These are phyloP conservation scores for Eupithecia inturbata DNA, from an alignment of 2,888 invertebrate genomes.

Conservation along the genomic window DNA sequence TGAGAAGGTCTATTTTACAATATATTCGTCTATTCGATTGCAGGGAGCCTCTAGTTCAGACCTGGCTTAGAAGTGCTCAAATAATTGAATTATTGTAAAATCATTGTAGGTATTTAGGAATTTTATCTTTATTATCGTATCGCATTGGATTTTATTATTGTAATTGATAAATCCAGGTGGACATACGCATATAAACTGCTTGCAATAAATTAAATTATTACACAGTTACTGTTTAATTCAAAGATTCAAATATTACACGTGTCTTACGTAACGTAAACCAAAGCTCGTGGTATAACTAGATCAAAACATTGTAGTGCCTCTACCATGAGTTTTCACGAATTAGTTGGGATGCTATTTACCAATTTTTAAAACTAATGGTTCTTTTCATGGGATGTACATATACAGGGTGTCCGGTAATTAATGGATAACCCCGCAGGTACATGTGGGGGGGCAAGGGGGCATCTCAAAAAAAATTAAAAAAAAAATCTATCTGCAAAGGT, in stretches of 20 bases:
- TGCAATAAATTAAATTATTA: background rate
- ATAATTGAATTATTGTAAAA: background rate
- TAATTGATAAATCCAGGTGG: background rate
- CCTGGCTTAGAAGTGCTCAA: background rate
- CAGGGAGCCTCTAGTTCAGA: background rate
- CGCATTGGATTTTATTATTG: background rate
- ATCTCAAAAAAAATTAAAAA: too few relatives aligned
- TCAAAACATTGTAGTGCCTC: background rate
- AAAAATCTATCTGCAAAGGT: too few relatives aligned
- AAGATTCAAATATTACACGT: slow-evolving; percentile 13
- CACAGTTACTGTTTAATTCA: background rate
- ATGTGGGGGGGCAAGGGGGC: too few relatives aligned
- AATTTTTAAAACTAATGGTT: too few relatives aligned
- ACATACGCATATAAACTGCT: background rate
- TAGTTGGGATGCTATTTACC: too few relatives aligned
- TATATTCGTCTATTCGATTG: background rate
- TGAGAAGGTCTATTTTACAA: background rate
- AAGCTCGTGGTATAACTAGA: slow-evolving; percentile 22
- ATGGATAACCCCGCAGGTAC: too few relatives aligned
- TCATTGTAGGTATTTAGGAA: background rate
- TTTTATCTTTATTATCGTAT: background rate
- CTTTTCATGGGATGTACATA: too few relatives aligned
- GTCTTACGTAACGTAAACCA: slow-evolving; percentile 11
- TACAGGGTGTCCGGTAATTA: too few relatives aligned
- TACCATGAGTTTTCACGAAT: too few relatives aligned